These are phyloP conservation scores for Mythimna loreyi DNA, from an alignment of 2,888 invertebrate species.

Conservation along the genomic window DNA sequence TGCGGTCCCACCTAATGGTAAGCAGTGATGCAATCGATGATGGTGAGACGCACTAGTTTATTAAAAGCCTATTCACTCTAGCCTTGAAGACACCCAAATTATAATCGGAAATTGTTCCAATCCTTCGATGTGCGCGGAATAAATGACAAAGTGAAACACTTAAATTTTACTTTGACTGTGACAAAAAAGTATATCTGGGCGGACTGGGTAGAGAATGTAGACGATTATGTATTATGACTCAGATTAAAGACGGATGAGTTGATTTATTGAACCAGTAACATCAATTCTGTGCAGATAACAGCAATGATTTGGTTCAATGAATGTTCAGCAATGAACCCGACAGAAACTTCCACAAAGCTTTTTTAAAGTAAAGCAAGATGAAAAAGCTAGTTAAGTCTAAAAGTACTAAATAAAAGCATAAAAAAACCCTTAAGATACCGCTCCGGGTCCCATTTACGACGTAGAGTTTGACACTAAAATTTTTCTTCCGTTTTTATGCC, in stretches of 20 bases:
- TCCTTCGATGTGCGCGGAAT: no score
- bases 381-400: conserved; percentile 45
- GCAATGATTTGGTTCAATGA: not conserved
- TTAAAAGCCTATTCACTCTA: no score
- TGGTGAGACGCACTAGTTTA: no score
- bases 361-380: conserved; percentile 34
- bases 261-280: not conserved
- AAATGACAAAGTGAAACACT: no score
- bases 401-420: conserved; percentile 54
- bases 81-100: no score
- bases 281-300: not conserved
- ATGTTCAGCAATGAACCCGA: not conserved
- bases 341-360: not conserved
- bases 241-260: not conserved
- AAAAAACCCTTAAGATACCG: conserved; percentile 57
- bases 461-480: conserved; percentile 56
- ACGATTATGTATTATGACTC: not conserved
- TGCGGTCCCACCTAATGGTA: no score
- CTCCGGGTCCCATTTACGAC: conserved; percentile 56
- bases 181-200: no score
- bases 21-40: no score
- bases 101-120: no score
- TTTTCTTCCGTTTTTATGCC: conserved; percentile 51
- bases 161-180: no score
- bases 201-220: no score